A percentile compares a stretch with the other conserved stretches of the same genome.
These are phyloP conservation scores for Zosterops pallidus DNA, from an alignment of 2,113 vertebrate species.

Conservation along the genomic window DNA sequence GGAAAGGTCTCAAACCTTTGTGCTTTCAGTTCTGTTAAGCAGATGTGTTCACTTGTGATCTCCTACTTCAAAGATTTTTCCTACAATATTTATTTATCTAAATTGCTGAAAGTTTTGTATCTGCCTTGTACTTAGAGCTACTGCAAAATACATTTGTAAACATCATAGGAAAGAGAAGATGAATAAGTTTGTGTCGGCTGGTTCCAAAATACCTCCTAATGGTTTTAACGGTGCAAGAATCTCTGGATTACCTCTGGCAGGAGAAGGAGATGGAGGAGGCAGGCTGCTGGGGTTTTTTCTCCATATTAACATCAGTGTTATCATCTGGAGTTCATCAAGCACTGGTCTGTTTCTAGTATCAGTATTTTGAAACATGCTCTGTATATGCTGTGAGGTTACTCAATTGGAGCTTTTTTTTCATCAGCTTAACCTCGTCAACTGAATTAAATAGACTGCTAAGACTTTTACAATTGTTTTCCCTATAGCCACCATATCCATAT, in stretches of 20 bases:
- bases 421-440: not conserved
- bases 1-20: conserved; percentile 7
- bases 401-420: not conserved
- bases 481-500: not conserved
- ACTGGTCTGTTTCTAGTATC: conserved; percentile 51
- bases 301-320: conserved; percentile 27
- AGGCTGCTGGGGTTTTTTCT: not conserved
- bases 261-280: not conserved
- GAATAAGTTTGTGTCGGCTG: conserved; percentile 22
- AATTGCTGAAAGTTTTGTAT: conserved; percentile 22
- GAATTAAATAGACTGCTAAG: not conserved
- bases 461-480: not conserved
- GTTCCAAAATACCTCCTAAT: conserved; percentile 54
- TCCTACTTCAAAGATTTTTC: conserved; percentile 51
- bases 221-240: conserved; percentile 52
- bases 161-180: conserved; percentile 54
- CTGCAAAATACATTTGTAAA: conserved; percentile 60
- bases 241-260: conserved; percentile 55
- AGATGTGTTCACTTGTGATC: conserved; percentile 44
- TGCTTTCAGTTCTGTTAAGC: conserved; percentile 27
- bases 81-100: conserved; percentile 18
- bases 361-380: conserved; percentile 54
- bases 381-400: not conserved
- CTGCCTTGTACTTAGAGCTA: conserved; percentile 31
- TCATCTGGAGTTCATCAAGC: conserved; percentile 63